Evolutionary conservation across 1,140 invertebrate genomes (phyloP), one percentile per base, ranked within the genome.

Genomic region (Cyphomyrmex costatus): DNA sequence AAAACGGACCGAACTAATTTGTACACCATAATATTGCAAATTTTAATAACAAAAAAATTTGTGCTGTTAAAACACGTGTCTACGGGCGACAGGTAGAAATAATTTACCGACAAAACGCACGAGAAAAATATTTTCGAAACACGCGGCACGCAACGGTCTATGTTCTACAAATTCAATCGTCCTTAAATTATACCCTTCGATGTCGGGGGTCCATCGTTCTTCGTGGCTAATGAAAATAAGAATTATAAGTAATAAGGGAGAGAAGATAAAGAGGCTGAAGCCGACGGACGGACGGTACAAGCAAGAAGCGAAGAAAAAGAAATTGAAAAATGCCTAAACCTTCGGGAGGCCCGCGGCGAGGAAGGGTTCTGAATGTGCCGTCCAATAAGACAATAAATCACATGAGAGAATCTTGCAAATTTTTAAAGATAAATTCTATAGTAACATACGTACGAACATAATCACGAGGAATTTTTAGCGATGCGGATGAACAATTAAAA

Each of bases 131-230:
- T 83, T 60, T 82, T 42, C 53, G 42, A 51, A 65, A 78, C 46
- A 27, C 79, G 42, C 53, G 10, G 66, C 63, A 83, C 82, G 73
- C 82, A 78, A 76, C 82, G 42, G 56, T 14, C 21, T 76, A n/a
- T 79, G 88, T 76, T 79, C 46, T 65, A n/a, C 85, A 79, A 82
- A 85, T 79, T 74, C 74, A 83, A 89, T 90, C 89, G 88, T 14
- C 21, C 36, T 74, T 87, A 90, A 90, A 90, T 90, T 90, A 90
- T 89, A 90, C 89, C 85, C 60, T 88, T 76, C 85, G 74, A 63
- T 68, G 77, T 89, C 77, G 84, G 73, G 74, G 77, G 70, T 65
- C 60, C 51, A 49, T 36, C 21, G 49, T 83, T 78, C 76, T 42
- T 70, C 49, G 51, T 30, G 70, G 71, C 65, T 73, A 82, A 83